A percentile compares a stretch with the other conserved stretches of the same genome.
Evolutionary conservation across 2,113 vertebrate genomes (phyloP).

Genomic region (Oryzias melastigma): DNA sequence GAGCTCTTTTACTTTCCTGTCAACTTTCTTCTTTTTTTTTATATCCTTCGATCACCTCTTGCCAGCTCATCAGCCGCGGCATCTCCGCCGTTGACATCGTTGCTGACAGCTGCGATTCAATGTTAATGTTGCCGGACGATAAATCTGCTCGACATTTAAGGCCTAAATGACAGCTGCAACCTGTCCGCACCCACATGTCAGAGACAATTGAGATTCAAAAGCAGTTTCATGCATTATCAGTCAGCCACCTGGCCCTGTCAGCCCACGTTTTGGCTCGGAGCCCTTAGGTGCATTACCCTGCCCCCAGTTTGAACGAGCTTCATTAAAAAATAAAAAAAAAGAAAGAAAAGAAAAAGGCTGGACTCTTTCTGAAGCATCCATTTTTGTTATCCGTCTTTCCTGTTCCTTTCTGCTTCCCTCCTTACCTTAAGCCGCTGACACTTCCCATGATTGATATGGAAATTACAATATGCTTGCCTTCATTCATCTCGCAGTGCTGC

Average conservation of each 20-base stretch:
- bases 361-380: conserved; percentile 29
- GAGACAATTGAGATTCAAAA: conserved; percentile 17
- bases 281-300: conserved; percentile 37
- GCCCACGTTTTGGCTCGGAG: conserved; percentile 28
- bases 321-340: conserved; percentile 20
- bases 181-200: conserved; percentile 34
- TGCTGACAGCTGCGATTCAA: conserved; percentile 54
- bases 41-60: neutral
- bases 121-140: conserved; percentile 47
- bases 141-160: conserved; percentile 52
- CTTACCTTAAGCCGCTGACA: conserved; percentile 41
- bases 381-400: conserved; percentile 19
- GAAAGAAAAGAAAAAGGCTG: neutral
- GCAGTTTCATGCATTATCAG: conserved; percentile 26
- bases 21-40: neutral
- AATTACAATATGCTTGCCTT: conserved; percentile 57
- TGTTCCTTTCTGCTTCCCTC: conserved; percentile 16
- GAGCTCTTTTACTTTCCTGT: conserved; percentile 12
- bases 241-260: conserved; percentile 14
- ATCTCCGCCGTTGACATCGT: conserved; percentile 36
- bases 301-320: conserved; percentile 17
- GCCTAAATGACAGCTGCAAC: conserved; percentile 64
- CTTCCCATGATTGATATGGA: conserved; percentile 63
- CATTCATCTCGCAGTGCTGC: conserved; percentile 55
- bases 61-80: conserved; percentile 25